Evolutionary conservation across 2,113 vertebrate species (phyloP), one percentile per base, ranked within the genome.

Genomic region (Scalopus aquaticus): DNA sequence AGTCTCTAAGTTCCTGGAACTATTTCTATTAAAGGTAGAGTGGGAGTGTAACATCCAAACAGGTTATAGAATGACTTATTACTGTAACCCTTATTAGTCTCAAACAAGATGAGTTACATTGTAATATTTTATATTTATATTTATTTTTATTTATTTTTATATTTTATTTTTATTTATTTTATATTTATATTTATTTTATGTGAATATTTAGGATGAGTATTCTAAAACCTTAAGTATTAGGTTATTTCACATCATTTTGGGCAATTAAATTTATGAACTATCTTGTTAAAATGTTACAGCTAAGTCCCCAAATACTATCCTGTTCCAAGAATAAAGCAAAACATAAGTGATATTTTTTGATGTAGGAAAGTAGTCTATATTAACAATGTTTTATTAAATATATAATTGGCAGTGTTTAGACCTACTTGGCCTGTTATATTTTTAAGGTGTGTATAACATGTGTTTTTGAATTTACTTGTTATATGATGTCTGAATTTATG

Each of bases 251-350:
- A 93, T 4, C 2, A 20, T 69, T 93, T 94, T 56, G 44, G 22
- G 19, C 28, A 85, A 81, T 88, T 85, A 58, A 28, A 58, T 51
- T 2, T 32, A 77, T 73, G 3, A 94, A 56, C 20, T 7, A n/a
- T 78, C 62, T 94, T 85, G 13, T 79, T 62, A 86, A 74, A 93
- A 91, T 51, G 12, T 49, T 91, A 83, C 2, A 74, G 13, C 37
- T 65, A 95, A 79, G 8, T 32, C 13, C 17, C n/a, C 60, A 84
- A 51, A 67, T 62, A 9, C 35, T 78, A 73, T 70, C 26, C 0
- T 77, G 20, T 82, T 86, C 16, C 2, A 90, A 81, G 37, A 76
- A 76, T 49, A 89, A 90, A 74, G 54, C 6, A 35, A 42, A 87
- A 58, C 1, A 44, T 42, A 62, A 85, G 39, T 30, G 65, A 28